Percentiles rank a stretch among this genome's conserved stretches.
Evolutionary conservation across 2,888 invertebrate species (phyloP).

Genomic region (Euproctis similis): DNA sequence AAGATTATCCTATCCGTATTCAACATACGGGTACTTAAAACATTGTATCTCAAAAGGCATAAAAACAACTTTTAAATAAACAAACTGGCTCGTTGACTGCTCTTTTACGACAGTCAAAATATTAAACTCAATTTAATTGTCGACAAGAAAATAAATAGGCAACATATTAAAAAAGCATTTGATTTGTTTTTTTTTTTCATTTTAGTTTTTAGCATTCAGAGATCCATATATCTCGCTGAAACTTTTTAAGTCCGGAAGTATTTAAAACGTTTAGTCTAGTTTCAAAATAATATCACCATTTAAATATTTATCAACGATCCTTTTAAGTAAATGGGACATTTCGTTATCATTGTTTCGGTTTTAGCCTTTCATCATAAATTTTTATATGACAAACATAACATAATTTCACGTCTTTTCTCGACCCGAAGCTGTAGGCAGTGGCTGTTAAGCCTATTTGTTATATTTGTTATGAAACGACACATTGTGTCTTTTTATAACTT

Average conservation of each 20-base stretch:
- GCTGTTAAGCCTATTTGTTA: too few relatives aligned
- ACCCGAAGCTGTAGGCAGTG: too few relatives aligned
- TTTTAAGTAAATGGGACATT: slow-evolving; percentile 46
- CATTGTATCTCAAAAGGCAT: slow-evolving; percentile 20
- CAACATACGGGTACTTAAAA: slow-evolving; percentile 16
- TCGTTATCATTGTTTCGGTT: slow-evolving; percentile 44
- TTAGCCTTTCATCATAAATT: too few relatives aligned
- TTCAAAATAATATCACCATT: slow-evolving; percentile 30
- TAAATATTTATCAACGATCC: slow-evolving; percentile 38
- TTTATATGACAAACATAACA: too few relatives aligned
- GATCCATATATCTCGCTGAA: slow-evolving; percentile 16
- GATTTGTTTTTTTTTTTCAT: slow-evolving; percentile 10
- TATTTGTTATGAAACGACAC: too few relatives aligned
- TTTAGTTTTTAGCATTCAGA: slow-evolving; percentile 19
- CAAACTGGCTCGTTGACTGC: slow-evolving; percentile 18
- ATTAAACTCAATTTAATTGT: slow-evolving; percentile 16
- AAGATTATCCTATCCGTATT: too few relatives aligned
- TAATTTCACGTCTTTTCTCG: too few relatives aligned
- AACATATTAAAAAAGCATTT: slow-evolving; percentile 16
- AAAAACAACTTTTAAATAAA: slow-evolving; percentile 23
- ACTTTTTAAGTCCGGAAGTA: slow-evolving; percentile 22
- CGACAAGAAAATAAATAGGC: slow-evolving; percentile 38
- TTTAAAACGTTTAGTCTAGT: slow-evolving; percentile 26
- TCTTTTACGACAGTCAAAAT: slow-evolving; percentile 25
- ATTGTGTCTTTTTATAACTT: too few relatives aligned